A percentile compares a stretch with the other conserved stretches of the same genome.
These are phyloP conservation scores for Tragelaphus strepsiceros DNA, from an alignment of 2,113 vertebrate genomes.

Conservation along the genomic window DNA sequence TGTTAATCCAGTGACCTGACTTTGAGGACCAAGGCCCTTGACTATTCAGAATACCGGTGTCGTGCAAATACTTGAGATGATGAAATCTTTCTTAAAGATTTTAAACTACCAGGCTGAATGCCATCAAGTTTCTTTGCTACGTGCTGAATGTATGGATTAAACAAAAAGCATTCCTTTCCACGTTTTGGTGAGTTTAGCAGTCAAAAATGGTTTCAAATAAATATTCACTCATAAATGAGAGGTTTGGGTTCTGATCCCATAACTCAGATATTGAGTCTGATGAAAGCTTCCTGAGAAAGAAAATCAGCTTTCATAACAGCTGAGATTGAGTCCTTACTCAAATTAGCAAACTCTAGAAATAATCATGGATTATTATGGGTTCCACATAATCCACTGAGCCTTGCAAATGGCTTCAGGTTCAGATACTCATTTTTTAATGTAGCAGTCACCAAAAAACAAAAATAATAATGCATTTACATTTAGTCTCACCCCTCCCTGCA, in stretches of 20 bases:
- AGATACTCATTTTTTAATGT: constrained; percentile 50
- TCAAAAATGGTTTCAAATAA: constrained; percentile 15
- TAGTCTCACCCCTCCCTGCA: not conserved
- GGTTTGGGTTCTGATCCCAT: constrained; percentile 10
- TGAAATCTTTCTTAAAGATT: not conserved
- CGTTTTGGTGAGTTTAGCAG: constrained; percentile 19
- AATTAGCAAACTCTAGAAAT: constrained; percentile 16
- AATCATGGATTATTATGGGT: constrained; percentile 57
- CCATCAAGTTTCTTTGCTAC: not conserved
- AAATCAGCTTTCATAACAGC: constrained; percentile 26
- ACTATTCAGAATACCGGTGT: not conserved
- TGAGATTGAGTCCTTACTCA: not conserved
- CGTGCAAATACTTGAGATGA: not conserved
- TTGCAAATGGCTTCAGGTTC: constrained; percentile 26
- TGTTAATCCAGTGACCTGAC: not conserved
- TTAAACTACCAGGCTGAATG: not conserved
- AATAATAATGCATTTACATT: not conserved
- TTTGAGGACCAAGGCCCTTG: not conserved
- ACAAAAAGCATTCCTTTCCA: not conserved
- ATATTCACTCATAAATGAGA: constrained; percentile 16
- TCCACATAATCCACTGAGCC: constrained; percentile 45
- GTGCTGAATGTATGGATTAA: not conserved
- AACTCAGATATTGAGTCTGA: constrained; percentile 31
- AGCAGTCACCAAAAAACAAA: not conserved
- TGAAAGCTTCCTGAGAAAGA: constrained; percentile 28